Base-by-base conservation (phyloP, 2,888 invertebrate species). In the Therioaphis trifolii region DNA sequence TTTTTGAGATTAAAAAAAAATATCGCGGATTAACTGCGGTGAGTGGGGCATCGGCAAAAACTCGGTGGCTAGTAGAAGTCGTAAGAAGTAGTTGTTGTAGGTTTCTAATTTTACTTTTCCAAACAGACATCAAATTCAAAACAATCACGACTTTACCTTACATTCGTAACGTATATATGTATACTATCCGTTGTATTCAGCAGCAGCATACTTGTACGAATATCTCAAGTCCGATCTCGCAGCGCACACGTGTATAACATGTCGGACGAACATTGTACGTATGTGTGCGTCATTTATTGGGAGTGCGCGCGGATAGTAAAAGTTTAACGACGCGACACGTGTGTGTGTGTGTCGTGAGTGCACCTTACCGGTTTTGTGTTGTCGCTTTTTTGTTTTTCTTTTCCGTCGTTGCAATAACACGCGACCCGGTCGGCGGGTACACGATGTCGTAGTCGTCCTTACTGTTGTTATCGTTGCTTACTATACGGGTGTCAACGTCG, bases 21-120 rank as follows among this genome's bases (percentile, higher is more conserved):
- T n/a, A 24, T 5, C 40, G 43, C 7, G 18, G 58, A 43, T 76
- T 76, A 61, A 12, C 5, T 21, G 1, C 21, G n/a, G n/a, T n/a
- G n/a, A n/a, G n/a, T n/a, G n/a, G n/a, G n/a, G n/a, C n/a, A n/a
- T n/a, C n/a, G n/a, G n/a, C n/a, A n/a, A n/a, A n/a, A n/a, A n/a
- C n/a, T 35, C 35, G 35, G 35, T 35, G 35, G n/a, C n/a, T n/a
- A 35, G 35, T 35, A 35, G 35, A 3, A 35, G 35, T 35, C 35
- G 35, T 7, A 35, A 35, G 4, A 35, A 35, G 58, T 24, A 35
- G 35, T 7, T 24, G 9, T 12, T 21, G 12, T 46, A 3, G 43
- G 27, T 76, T 76, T 76, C 61, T 76, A 76, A 76, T 43, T 76
- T 76, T 61, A 61, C 75, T 76, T 61, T 43, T 76, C 61, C 7